Percentiles rank a stretch among this genome's conserved stretches.
These are phyloP conservation scores for Panurus biarmicus DNA, from an alignment of 2,113 vertebrate genomes.

Conservation along the genomic window DNA sequence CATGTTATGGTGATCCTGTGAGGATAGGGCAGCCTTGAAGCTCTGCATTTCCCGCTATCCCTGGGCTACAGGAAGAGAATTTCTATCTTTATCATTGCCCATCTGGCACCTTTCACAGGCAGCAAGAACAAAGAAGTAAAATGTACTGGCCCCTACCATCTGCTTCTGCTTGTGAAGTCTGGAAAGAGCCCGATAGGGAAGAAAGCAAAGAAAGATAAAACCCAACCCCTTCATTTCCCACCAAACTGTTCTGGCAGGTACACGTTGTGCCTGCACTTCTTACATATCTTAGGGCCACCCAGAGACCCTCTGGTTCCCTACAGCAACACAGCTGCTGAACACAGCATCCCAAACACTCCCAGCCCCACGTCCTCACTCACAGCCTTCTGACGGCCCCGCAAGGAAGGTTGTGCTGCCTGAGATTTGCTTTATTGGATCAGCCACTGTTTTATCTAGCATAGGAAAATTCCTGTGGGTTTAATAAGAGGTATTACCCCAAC, in stretches of 20 bases:
- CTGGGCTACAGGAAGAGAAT: conserved; percentile 24
- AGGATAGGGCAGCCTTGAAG: neutral
- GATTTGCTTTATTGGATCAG: neutral
- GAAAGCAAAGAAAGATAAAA: neutral
- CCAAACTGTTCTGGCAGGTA: neutral
- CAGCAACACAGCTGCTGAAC: neutral
- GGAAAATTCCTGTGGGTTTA: conserved; percentile 59
- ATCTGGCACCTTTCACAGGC: conserved; percentile 51
- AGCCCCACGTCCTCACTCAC: neutral
- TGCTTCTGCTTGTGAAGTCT: conserved; percentile 32
- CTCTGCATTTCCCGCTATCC: neutral
- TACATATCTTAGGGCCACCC: neutral
- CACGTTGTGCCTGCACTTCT: neutral
- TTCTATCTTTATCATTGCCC: conserved; percentile 37
- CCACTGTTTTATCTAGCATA: conserved; percentile 19
- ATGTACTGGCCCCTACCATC: conserved; percentile 23
- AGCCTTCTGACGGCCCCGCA: neutral
- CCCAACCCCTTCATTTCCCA: neutral
- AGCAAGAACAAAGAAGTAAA: conserved; percentile 48
- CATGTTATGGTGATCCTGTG: neutral
- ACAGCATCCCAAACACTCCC: neutral
- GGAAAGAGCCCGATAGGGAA: neutral
- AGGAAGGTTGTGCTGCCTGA: neutral
- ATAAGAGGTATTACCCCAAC: conserved; percentile 48
- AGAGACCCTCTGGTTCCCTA: neutral